These are phyloP conservation scores for Turnix velox DNA, from an alignment of 2,113 vertebrate genomes.

Conservation along the genomic window DNA sequence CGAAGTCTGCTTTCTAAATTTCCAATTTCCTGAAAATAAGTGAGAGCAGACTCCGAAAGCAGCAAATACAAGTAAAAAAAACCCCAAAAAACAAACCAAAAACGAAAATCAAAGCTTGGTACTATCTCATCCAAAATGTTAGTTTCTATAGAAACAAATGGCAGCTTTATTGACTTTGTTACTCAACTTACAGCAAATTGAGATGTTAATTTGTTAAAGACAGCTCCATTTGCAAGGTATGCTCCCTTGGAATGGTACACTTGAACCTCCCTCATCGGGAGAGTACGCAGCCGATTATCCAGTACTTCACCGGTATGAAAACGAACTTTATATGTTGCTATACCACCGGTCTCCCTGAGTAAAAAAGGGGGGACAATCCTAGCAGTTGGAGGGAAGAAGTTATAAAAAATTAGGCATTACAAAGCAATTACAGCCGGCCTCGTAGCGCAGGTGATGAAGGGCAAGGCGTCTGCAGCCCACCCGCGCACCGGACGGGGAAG, in stretches of 20 bases:
- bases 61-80: not conserved
- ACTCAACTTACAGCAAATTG: not conserved
- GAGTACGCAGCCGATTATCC: fast-evolving
- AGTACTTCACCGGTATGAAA: fast-evolving
- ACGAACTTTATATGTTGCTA: fast-evolving
- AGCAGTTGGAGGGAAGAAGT: not conserved
- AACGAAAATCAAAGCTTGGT: not conserved
- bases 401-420: fast-evolving
- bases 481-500: fast-evolving
- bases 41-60: not conserved
- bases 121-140: not conserved
- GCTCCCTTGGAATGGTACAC: not conserved
- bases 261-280: not conserved
- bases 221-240: not conserved
- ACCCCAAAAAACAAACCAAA: not conserved
- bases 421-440: fast-evolving
- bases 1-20: not conserved
- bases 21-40: not conserved
- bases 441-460: fast-evolving
- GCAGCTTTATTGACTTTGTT: not conserved
- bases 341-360: fast-evolving
- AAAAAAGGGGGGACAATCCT: fast-evolving
- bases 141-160: not conserved
- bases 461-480: fast-evolving
- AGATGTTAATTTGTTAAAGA: not conserved